These are phyloP conservation scores for Hyperopisus bebe DNA, from an alignment of 2,113 vertebrate species.

Conservation along the genomic window DNA sequence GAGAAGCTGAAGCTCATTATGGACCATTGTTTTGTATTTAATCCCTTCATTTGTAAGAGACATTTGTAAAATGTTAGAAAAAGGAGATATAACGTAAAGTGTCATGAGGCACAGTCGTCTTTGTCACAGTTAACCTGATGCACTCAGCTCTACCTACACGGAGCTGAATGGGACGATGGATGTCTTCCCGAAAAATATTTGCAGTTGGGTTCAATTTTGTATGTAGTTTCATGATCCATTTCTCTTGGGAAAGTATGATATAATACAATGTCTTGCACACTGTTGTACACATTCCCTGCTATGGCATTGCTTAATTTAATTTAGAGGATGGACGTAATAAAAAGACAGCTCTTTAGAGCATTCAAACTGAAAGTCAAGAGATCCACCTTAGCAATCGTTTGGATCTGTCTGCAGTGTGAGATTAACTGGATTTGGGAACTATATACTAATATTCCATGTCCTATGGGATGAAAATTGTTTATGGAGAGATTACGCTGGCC, in stretches of 20 bases:
- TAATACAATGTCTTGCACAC: not conserved
- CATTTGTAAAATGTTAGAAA: not conserved
- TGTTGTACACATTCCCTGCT: not conserved
- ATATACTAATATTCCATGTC: not conserved
- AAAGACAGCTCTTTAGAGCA: not conserved
- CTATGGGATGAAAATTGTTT: not conserved
- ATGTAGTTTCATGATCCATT: not conserved
- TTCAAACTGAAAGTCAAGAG: not conserved
- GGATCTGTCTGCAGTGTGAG: not conserved
- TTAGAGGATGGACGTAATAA: not conserved
- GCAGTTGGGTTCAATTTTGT: not conserved
- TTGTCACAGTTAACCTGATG: not conserved
- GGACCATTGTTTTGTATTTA: not conserved
- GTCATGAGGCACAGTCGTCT: not conserved
- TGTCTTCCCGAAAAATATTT: not conserved
- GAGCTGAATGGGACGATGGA: not conserved
- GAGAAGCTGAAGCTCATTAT: not conserved
- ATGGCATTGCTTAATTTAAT: not conserved
- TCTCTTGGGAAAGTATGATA: not conserved
- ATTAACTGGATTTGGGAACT: not conserved
- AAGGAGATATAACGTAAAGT: not conserved
- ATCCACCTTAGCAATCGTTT: not conserved
- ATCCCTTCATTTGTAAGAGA: not conserved
- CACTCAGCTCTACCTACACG: not conserved
- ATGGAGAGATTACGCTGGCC: conserved; percentile 21